These are phyloP conservation scores for Tauraco erythrolophus DNA, from an alignment of 2,113 vertebrate genomes.

Conservation along the genomic window DNA sequence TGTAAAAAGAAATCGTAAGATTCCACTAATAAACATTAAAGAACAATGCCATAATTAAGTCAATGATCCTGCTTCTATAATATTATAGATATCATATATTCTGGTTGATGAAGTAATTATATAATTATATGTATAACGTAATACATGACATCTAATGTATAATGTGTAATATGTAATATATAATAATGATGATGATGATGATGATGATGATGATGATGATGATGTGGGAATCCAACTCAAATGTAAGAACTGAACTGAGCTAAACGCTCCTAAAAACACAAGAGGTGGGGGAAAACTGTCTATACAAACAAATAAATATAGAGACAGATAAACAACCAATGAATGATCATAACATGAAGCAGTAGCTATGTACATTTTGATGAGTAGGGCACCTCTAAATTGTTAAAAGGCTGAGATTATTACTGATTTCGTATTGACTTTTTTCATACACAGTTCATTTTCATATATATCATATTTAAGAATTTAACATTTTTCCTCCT, in stretches of 20 bases:
- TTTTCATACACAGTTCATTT: neutral
- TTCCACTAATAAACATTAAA: neutral
- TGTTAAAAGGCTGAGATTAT: neutral
- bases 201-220: neutral
- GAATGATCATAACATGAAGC: neutral
- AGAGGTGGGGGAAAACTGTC: neutral
- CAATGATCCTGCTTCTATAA: neutral
- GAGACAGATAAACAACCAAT: neutral
- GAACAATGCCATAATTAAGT: neutral
- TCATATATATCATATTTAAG: neutral
- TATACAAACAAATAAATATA: neutral
- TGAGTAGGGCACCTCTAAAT: neutral
- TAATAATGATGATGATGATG: neutral
- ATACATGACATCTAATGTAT: neutral
- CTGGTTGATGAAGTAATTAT: neutral
- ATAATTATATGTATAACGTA: neutral
- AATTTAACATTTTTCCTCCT: too few relatives aligned
- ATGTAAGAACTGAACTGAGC: neutral
- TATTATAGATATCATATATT: neutral
- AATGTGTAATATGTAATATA: neutral
- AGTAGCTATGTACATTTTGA: accelerated
- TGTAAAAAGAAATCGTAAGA: neutral
- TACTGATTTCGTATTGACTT: neutral
- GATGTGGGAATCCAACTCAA: neutral
- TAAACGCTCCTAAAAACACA: neutral